Evolutionary conservation across 1,140 invertebrate species (phyloP).

Genomic region (Scaptomyza montana): DNA sequence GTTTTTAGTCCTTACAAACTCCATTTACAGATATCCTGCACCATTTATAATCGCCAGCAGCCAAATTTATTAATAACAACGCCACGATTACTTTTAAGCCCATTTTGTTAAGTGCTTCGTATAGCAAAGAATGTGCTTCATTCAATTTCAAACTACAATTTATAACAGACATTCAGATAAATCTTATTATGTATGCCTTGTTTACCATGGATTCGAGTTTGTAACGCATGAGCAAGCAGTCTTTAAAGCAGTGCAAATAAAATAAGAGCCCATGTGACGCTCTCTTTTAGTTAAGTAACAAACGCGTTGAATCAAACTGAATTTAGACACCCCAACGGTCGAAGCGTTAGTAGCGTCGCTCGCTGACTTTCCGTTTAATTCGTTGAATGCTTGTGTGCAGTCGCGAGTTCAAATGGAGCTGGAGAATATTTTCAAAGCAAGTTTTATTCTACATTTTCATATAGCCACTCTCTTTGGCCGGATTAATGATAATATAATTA

Average conservation of each 20-base stretch:
- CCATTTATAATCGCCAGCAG: constrained; percentile 7
- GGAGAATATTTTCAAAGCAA: no score
- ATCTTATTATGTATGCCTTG: not conserved
- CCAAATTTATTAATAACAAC: not conserved
- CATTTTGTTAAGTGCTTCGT: not conserved
- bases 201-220: constrained; percentile 16
- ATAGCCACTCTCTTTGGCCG: constrained; percentile 65
- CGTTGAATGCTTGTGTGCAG: no score
- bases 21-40: not conserved
- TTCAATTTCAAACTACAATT: constrained; percentile 4
- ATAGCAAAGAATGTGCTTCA: not conserved
- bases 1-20: constrained; percentile 5
- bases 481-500: constrained; percentile 64
- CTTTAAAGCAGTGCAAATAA: not conserved
- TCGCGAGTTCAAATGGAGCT: constrained; percentile 9
- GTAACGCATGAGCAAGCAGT: constrained; percentile 14
- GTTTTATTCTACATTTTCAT: not conserved
- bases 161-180: not conserved
- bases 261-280: not conserved
- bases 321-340: not conserved
- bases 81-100: not conserved
- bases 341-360: constrained; percentile 6
- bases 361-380: not conserved
- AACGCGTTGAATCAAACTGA: not conserved
- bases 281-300: not conserved